A percentile compares a stretch with the other conserved stretches of the same genome.
phyloP scores from a whole-genome alignment of 2,888 invertebrate genomes.

The Proisotoma minuta region DNA sequence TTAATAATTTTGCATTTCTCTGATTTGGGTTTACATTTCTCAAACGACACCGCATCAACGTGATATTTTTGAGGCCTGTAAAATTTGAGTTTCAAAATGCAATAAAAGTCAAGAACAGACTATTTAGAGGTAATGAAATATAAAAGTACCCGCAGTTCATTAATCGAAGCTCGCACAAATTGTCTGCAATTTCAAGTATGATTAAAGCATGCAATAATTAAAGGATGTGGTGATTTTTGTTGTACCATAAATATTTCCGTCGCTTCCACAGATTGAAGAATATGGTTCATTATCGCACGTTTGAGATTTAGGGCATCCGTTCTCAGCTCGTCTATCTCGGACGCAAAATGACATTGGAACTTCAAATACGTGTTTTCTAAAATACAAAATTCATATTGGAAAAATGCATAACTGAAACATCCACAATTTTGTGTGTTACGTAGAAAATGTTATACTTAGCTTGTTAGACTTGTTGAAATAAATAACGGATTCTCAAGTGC shows the following conservation, averaged over 20 bases:
- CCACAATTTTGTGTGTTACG: too few relatives aligned
- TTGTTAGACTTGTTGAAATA: too few relatives aligned
- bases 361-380: constrained; percentile 83
- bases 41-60: constrained; percentile 63
- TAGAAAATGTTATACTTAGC: too few relatives aligned
- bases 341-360: constrained; percentile 85
- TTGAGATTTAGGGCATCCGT: constrained; percentile 49
- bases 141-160: constrained; percentile 73
- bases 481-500: too few relatives aligned
- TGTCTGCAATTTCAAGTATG: not conserved
- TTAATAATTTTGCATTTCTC: constrained; percentile 70
- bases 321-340: constrained; percentile 52
- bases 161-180: constrained; percentile 81
- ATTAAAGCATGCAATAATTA: not conserved
- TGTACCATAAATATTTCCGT: constrained; percentile 79
- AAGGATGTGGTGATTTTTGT: not conserved
- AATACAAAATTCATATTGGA: constrained; percentile 49
- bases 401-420: too few relatives aligned
- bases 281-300: constrained; percentile 67
- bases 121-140: not conserved
- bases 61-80: constrained; percentile 48
- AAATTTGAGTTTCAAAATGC: not conserved
- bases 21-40: constrained; percentile 70
- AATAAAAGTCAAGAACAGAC: not conserved
- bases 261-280: constrained; percentile 75